These are phyloP conservation scores for Antechinus flavipes DNA, from an alignment of 2,113 vertebrate genomes.

Conservation along the genomic window DNA sequence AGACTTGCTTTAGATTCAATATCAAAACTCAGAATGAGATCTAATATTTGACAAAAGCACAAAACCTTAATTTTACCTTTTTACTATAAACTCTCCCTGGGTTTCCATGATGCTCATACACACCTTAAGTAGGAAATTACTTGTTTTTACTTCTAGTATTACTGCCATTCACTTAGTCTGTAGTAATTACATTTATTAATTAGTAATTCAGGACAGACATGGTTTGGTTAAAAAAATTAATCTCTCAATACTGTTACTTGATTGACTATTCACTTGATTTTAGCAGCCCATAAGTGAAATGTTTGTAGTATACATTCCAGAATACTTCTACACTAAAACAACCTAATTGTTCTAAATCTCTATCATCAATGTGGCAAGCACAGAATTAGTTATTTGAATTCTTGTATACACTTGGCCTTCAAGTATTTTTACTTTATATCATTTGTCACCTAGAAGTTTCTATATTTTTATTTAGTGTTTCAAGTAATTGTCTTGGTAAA, in stretches of 20 bases:
- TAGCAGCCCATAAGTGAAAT: conserved; percentile 46
- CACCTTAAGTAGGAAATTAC: conserved; percentile 26
- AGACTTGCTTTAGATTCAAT: conserved; percentile 12
- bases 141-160: too few relatives aligned
- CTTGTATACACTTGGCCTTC: conserved; percentile 27
- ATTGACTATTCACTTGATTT: conserved; percentile 41
- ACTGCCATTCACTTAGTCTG: too few relatives aligned
- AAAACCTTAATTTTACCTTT: conserved; percentile 4
- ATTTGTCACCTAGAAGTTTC: conserved; percentile 25
- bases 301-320: background rate
- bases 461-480: conserved; percentile 30
- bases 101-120: background rate
- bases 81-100: too few relatives aligned
- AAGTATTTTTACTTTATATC: conserved; percentile 48
- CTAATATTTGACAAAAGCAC: conserved; percentile 32
- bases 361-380: conserved; percentile 17
- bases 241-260: conserved; percentile 36
- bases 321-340: conserved; percentile 30
- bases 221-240: conserved; percentile 44
- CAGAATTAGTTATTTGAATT: conserved; percentile 25
- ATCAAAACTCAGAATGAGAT: conserved; percentile 29
- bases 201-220: background rate
- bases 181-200: too few relatives aligned
- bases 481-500: background rate
- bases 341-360: conserved; percentile 24